Percentiles rank a stretch among this genome's conserved stretches.
Evolutionary conservation across 2,797 vertebrate genomes (phyloP).

Genomic region (Gadopsis marmoratus): DNA sequence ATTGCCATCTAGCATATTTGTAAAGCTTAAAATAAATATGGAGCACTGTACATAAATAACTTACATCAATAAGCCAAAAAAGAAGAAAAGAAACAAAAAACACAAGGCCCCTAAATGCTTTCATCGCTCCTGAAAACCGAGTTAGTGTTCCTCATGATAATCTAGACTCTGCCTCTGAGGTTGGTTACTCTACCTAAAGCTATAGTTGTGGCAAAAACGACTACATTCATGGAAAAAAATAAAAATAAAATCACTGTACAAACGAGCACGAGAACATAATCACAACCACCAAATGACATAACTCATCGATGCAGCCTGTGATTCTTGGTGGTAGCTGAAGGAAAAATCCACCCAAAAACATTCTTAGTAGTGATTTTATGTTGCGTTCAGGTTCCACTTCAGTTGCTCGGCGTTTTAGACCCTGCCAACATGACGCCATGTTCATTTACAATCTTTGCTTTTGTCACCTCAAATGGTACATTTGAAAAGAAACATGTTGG

Average conservation of each 20-base stretch:
- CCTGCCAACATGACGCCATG: not conserved
- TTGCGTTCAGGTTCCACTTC: not conserved
- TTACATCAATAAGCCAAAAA: constrained; percentile 78
- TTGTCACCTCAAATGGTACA: too few relatives aligned
- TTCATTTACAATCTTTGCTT: not conserved
- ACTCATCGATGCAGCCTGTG: constrained; percentile 10
- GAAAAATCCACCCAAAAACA: constrained; percentile 57
- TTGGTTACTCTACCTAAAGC: constrained; percentile 66
- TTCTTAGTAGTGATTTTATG: not conserved
- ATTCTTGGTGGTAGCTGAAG: not conserved
- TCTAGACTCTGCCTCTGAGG: constrained; percentile 56
- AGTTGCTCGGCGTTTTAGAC: not conserved
- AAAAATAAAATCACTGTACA: constrained; percentile 46
- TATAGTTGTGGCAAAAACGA: constrained; percentile 54
- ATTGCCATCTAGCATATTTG: constrained; percentile 88
- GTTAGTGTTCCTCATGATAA: constrained; percentile 71
- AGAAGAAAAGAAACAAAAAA: constrained; percentile 54
- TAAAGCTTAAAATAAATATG: constrained; percentile 89
- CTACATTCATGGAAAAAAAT: constrained; percentile 32
- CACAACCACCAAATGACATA: constrained; percentile 16
- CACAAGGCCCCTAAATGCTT: constrained; percentile 81
- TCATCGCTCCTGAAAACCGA: constrained; percentile 49
- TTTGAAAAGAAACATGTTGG: too few relatives aligned
- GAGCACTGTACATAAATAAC: constrained; percentile 88
- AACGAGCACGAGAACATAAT: constrained; percentile 53